These are phyloP conservation scores for Pilophorus perplexus DNA, from an alignment of 2,888 invertebrate species.

Conservation along the genomic window DNA sequence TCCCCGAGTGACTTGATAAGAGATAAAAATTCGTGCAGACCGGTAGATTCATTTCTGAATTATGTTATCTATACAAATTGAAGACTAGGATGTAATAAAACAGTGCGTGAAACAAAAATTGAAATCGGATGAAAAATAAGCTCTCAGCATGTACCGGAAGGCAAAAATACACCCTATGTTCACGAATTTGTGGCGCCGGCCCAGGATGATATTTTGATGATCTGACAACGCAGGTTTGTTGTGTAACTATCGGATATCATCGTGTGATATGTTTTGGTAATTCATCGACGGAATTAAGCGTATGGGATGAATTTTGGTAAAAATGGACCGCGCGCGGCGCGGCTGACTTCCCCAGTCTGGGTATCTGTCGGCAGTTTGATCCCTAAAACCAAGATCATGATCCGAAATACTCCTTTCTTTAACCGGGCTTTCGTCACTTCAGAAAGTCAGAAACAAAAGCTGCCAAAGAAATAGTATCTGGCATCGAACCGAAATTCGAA, in stretches of 20 bases:
- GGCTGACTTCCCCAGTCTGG: neutral
- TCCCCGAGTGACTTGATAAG: neutral
- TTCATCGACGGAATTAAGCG: neutral
- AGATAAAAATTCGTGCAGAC: neutral
- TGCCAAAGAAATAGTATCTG: too few relatives aligned
- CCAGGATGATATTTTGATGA: neutral
- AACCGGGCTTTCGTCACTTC: too few relatives aligned
- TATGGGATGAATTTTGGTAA: neutral
- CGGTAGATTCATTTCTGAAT: neutral
- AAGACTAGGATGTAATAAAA: neutral
- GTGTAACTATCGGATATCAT: neutral
- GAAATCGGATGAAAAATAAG: neutral
- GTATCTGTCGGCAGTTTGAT: too few relatives aligned
- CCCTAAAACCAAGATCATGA: too few relatives aligned
- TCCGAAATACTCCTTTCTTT: too few relatives aligned
- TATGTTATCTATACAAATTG: neutral
- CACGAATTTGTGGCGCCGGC: neutral
- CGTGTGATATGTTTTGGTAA: neutral
- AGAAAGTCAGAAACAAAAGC: too few relatives aligned
- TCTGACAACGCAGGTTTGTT: neutral
- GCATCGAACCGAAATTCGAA: too few relatives aligned
- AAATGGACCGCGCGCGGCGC: neutral
- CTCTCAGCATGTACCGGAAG: neutral
- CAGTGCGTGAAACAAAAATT: neutral
- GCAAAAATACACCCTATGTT: neutral